Evolutionary conservation across 2,113 vertebrate genomes (phyloP).

Genomic region (Synchiropus splendidus): DNA sequence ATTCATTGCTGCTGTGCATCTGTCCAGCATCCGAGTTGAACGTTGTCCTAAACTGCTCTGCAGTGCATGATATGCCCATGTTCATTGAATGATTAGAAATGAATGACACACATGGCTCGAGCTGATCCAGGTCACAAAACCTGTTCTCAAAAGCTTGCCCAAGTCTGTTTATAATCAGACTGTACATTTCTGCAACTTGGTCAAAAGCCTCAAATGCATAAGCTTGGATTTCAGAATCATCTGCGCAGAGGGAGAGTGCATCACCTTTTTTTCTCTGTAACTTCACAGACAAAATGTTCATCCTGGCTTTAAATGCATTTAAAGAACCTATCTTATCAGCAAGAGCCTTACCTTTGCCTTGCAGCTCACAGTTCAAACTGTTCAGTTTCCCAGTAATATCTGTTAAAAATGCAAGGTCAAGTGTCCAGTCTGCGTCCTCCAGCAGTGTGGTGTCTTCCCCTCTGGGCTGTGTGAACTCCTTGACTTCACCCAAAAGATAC

Average conservation of each 20-base stretch:
- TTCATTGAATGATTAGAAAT: slow-evolving; percentile 26
- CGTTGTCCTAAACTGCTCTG: background rate
- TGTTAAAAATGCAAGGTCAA: background rate
- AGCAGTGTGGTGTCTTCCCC: background rate
- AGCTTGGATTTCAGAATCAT: background rate
- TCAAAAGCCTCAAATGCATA: background rate
- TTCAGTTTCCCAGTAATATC: background rate
- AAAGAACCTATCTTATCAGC: background rate
- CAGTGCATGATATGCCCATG: background rate
- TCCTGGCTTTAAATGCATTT: slow-evolving; percentile 2
- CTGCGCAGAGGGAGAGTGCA: background rate
- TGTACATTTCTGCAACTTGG: background rate
- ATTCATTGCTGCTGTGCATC: background rate
- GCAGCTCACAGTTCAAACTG: background rate
- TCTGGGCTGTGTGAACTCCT: slow-evolving; percentile 3
- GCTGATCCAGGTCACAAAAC: slow-evolving; percentile 16
- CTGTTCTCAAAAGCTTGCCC: slow-evolving; percentile 5
- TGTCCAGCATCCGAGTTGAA: background rate
- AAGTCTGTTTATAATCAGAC: background rate
- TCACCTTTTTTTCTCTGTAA: slow-evolving; percentile 1
- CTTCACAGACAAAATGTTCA: background rate
- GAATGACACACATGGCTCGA: slow-evolving; percentile 25
- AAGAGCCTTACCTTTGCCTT: background rate
- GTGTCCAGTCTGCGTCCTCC: background rate
- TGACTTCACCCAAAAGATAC: slow-evolving; percentile 4